A percentile compares a stretch with the other conserved stretches of the same genome.
Conservation (phyloP, 2,113 vertebrate species). For the Sciurus niger region DNA sequence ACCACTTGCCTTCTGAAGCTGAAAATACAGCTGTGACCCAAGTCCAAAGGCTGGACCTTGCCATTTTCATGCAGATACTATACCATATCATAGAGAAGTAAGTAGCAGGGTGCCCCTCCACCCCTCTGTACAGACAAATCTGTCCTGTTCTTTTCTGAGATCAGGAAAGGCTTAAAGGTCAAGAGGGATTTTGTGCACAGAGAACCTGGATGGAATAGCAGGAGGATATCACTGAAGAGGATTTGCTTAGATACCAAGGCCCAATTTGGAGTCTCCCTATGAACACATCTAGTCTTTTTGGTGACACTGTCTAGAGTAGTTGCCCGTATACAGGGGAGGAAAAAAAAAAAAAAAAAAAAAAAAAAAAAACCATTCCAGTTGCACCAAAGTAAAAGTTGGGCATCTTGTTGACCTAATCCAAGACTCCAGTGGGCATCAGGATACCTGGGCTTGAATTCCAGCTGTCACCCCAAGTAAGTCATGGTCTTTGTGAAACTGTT, state of each 20-base stretch:
- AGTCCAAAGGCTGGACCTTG: background rate
- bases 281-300: background rate
- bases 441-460: background rate
- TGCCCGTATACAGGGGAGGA: background rate
- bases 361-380: background rate
- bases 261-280: background rate
- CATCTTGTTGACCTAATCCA: background rate
- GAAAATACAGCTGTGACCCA: background rate
- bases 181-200: background rate
- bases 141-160: background rate
- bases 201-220: background rate
- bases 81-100: background rate
- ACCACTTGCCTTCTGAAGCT: background rate
- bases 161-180: background rate
- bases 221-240: background rate
- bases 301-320: background rate
- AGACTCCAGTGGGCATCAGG: background rate
- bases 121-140: background rate
- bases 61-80: background rate
- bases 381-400: background rate
- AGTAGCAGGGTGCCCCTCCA: accelerated
- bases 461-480: background rate
- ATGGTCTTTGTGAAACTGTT: background rate
- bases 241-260: background rate
- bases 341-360: background rate